phyloP scores from a whole-genome alignment of 1,140 invertebrate species.

The Piezodorus guildinii region DNA sequence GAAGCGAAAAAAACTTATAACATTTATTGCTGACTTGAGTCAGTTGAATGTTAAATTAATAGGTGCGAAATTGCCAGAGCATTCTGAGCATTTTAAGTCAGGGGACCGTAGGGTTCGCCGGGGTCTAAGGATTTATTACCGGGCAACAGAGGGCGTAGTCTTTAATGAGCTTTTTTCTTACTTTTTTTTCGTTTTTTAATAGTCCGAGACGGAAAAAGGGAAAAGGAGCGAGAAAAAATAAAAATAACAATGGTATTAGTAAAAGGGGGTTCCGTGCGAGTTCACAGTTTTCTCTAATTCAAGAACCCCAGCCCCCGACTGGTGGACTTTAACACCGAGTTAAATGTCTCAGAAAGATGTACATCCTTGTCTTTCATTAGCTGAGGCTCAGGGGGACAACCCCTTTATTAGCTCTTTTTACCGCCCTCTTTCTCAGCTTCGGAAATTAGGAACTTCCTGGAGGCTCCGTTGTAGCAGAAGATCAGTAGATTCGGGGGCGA shows the following conservation, averaged over 20 bases:
- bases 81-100: not conserved
- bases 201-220: not conserved
- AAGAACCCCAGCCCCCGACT: not conserved
- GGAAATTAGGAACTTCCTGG: not conserved
- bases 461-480: too few species aligned
- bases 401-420: constrained; percentile 3
- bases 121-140: not conserved
- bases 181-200: not conserved
- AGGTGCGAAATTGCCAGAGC: constrained; percentile 5
- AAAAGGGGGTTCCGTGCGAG: too few species aligned
- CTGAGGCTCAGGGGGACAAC: not conserved
- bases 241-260: too few species aligned
- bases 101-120: not conserved
- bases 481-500: too few species aligned
- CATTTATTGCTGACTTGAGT: constrained; percentile 1
- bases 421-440: not conserved
- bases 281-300: constrained; percentile 7
- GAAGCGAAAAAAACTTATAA: not conserved
- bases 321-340: constrained; percentile 19
- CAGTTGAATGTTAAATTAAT: constrained; percentile 4
- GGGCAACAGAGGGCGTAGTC: not conserved
- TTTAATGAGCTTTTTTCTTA: constrained; percentile 3
- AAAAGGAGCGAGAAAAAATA: too few species aligned
- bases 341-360: constrained; percentile 24
- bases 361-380: constrained; percentile 17